Evolutionary conservation across 2,888 invertebrate genomes (phyloP).

Genomic region (Adineta ricciae): DNA sequence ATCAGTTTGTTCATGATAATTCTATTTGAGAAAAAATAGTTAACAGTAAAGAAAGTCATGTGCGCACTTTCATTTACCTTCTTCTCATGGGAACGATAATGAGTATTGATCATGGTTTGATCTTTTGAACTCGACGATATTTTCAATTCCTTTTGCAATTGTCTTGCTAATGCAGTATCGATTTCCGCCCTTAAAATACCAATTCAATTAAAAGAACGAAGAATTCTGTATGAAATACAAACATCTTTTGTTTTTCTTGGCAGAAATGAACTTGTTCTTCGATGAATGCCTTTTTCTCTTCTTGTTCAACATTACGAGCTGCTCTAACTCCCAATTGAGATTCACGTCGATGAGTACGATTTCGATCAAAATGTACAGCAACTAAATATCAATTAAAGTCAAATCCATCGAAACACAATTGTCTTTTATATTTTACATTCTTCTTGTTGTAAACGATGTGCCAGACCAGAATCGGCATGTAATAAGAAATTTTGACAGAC

Average conservation of each 20-base stretch:
- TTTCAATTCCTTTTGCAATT: background rate
- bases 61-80: too few relatives aligned
- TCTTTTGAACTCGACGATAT: background rate
- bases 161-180: background rate
- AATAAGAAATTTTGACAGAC: slow-evolving; percentile 1
- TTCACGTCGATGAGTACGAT: slow-evolving; percentile 4
- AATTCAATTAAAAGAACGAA: too few relatives aligned
- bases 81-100: background rate
- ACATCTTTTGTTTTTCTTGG: slow-evolving; percentile 4
- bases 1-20: background rate
- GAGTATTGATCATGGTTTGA: background rate
- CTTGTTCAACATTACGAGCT: slow-evolving; percentile 3
- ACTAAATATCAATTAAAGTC: background rate
- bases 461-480: background rate
- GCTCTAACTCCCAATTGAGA: background rate
- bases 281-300: background rate
- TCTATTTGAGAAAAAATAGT: background rate
- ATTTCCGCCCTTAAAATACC: slow-evolving; percentile 2
- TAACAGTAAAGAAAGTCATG: too few relatives aligned
- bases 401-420: background rate
- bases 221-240: background rate
- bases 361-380: slow-evolving; percentile 11
- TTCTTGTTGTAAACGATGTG: slow-evolving; percentile 16
- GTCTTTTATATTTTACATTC: background rate
- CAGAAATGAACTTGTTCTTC: background rate